A percentile compares a stretch with the other conserved stretches of the same genome.
Evolutionary conservation across 1,140 invertebrate species (phyloP).

Genomic region (Pygmarrhopalites habei): DNA sequence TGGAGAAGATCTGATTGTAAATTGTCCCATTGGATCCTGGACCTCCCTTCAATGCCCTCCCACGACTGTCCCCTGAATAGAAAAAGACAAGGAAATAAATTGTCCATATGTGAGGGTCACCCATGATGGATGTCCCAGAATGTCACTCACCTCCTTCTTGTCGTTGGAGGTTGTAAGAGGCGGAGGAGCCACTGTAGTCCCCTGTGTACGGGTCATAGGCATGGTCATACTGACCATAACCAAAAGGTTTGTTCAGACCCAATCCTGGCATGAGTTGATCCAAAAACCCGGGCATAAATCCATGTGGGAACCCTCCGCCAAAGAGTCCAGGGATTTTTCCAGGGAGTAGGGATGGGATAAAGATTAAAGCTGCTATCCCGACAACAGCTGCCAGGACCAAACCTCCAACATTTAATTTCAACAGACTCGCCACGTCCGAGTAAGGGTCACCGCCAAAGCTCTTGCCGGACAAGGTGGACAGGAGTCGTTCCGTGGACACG

Average conservation of each 20-base stretch:
- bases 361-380: conserved; percentile 27
- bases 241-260: conserved; percentile 17
- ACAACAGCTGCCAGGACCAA: conserved; percentile 32
- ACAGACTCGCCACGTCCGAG: conserved; percentile 21
- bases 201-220: neutral
- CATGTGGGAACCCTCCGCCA: conserved; percentile 8
- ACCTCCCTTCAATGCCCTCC: neutral
- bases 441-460: neutral
- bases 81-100: too few relatives aligned
- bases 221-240: conserved; percentile 18
- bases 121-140: too few relatives aligned
- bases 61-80: conserved; percentile 1
- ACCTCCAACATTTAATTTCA: conserved; percentile 36
- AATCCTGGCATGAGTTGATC: conserved; percentile 23
- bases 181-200: neutral
- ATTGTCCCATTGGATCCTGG: neutral
- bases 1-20: conserved; percentile 6
- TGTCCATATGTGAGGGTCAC: too few relatives aligned
- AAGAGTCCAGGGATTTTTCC: neutral
- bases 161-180: too few relatives aligned
- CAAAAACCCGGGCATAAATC: conserved; percentile 20
- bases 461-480: conserved; percentile 5
- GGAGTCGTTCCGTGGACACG: conserved; percentile 31
- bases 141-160: too few relatives aligned
- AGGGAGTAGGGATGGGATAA: conserved; percentile 21